These are phyloP conservation scores for Adrianichthys oophorus DNA, from an alignment of 2,797 vertebrate species.

Conservation along the genomic window DNA sequence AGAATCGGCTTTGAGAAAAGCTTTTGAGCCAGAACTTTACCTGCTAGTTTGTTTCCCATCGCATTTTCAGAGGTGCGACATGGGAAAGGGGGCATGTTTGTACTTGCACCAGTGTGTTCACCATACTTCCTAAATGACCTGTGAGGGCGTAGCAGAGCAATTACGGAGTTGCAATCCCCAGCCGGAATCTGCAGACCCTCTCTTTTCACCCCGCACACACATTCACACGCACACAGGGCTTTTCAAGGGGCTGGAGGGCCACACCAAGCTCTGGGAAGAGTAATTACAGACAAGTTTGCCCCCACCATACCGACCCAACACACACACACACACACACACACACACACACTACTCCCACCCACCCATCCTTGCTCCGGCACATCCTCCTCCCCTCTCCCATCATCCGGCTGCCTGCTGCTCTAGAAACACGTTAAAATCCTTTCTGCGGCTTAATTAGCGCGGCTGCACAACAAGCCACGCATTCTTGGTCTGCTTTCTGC, in stretches of 20 bases:
- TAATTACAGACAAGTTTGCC: conserved; percentile 76
- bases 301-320: conserved; percentile 2
- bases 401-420: conserved; percentile 83
- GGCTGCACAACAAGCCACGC: conserved; percentile 76
- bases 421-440: conserved; percentile 76
- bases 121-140: conserved; percentile 64
- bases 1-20: background rate
- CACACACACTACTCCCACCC: conserved; percentile 10
- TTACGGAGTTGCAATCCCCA: conserved; percentile 60
- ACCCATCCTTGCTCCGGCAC: conserved; percentile 8
- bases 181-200: conserved; percentile 57
- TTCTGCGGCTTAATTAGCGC: conserved; percentile 80
- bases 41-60: conserved; percentile 11
- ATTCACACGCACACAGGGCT: conserved; percentile 36
- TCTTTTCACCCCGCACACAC: conserved; percentile 46
- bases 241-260: conserved; percentile 50
- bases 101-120: conserved; percentile 24
- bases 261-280: conserved; percentile 61
- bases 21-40: background rate
- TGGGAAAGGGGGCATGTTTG: conserved; percentile 26
- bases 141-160: conserved; percentile 65
- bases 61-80: conserved; percentile 42
- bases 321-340: background rate
- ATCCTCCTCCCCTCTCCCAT: conserved; percentile 54
- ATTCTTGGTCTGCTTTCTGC: conserved; percentile 73